Evolutionary conservation across 2,113 vertebrate species (phyloP), one percentile per base, ranked within the genome.

Genomic region (Bucco capensis): DNA sequence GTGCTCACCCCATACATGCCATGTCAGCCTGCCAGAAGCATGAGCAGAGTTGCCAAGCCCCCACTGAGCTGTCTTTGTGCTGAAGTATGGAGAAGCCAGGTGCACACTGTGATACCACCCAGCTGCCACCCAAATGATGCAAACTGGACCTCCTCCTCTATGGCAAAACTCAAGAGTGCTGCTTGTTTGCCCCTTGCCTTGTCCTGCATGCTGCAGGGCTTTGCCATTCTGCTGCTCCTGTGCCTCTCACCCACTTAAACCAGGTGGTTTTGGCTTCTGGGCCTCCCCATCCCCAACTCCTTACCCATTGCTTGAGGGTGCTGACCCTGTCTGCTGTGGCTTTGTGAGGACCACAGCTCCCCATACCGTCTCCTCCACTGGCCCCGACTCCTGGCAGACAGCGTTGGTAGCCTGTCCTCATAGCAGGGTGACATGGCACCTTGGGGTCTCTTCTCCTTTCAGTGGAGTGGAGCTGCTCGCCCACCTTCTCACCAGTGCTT

Each of bases 391-490:
- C 2, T 42, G 50, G 56, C 28, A 35, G 47, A 50, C 42, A 66
- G 69, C 65, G 53, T 42, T 37, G 54, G 79, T n/a, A 70, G 47
- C 69, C 72, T 30, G 31, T 64, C 44, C 56, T 67, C 3, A 5
- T 19, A 35, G 19, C 7, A 3, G 35, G 47, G 30, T 42, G 74
- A 33, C 2, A 5, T 2, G 2, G 40, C 74, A 79, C 56, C 33
- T 51, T 21, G 42, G 33, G 46, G 10, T 95, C 67, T 97, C 79
- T 95, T 49, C 75, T 94, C 35, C 25, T 78, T 97, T 31, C 97
- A 99, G 98, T 99, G 96, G 97, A 98, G 70, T 99, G 98, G 98
- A 99, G 98, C 95, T 92, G 79, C 28, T 96, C 94, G 27, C 97
- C 98, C 4, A 98, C 96, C 21, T 97, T 98, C 95, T 97, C 84